Conservation (phyloP, 2,888 invertebrate genomes). For the Leptinotarsa tumamoca region DNA sequence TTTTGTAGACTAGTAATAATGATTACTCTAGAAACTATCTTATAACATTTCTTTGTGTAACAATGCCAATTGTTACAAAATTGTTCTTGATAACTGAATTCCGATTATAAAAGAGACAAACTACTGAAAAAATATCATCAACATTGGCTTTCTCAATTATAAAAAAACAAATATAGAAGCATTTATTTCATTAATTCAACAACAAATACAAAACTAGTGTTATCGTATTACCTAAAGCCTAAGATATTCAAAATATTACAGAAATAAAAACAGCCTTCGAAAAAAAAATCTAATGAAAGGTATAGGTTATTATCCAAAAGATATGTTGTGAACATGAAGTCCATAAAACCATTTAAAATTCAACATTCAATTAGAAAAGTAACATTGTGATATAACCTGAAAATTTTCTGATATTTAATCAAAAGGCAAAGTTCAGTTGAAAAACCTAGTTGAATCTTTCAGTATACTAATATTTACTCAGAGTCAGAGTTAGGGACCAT, state of each 20-base stretch:
- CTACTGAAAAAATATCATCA: neutral
- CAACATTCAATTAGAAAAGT: neutral
- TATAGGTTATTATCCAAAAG: neutral
- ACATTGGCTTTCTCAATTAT: neutral
- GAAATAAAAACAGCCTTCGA: neutral
- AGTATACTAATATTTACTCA: no score
- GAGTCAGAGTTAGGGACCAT: no score
- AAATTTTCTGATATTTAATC: neutral
- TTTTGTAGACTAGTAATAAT: no score
- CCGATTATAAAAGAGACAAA: neutral
- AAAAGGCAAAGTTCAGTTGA: no score
- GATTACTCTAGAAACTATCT: no score
- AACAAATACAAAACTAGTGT: slow-evolving; percentile 1
- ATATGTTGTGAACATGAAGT: neutral
- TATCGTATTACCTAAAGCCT: neutral
- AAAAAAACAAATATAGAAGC: slow-evolving; percentile 10
- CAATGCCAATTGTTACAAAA: no score
- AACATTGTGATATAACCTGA: neutral
- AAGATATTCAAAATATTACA: slow-evolving; percentile 14
- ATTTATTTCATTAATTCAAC: slow-evolving; percentile 6
- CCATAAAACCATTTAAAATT: neutral
- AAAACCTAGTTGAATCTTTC: no score
- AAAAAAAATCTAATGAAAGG: neutral
- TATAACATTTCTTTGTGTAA: no score
- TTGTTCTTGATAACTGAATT: no score